Evolutionary conservation across 64 coral and sea anemone genomes (phyloP).

Genomic region (Cladopsammia gracilis): DNA sequence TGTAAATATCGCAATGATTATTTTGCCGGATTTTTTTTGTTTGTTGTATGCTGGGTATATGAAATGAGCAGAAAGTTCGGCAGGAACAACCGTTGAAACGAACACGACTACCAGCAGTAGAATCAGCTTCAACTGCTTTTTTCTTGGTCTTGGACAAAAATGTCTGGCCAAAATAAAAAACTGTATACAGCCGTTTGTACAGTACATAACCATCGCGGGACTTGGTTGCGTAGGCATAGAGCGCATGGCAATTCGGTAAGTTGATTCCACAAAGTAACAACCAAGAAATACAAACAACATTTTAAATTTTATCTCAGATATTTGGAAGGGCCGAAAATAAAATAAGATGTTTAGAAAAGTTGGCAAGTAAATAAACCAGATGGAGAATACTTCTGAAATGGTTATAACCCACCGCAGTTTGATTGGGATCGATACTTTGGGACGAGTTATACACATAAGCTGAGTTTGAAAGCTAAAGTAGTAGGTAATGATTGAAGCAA

Average conservation of each 20-base stretch:
- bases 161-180: neutral
- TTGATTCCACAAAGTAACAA: neutral
- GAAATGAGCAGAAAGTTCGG: neutral
- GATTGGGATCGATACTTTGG: slow-evolving; percentile 4
- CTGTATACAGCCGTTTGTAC: neutral
- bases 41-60: slow-evolving; percentile 17
- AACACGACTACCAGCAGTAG: neutral
- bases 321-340: slow-evolving; percentile 8
- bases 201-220: neutral
- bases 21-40: neutral
- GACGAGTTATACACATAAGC: neutral
- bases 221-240: neutral
- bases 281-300: neutral
- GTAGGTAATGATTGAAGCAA: neutral
- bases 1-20: neutral
- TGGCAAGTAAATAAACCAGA: neutral
- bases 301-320: neutral
- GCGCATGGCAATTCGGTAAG: slow-evolving; percentile 4
- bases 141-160: neutral
- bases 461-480: slow-evolving; percentile 4
- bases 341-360: neutral
- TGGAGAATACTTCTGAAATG: neutral
- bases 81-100: neutral
- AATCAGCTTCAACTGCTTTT: neutral
- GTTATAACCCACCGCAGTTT: slow-evolving; percentile 18